Conservation (phyloP, 2,888 invertebrate species). For the Hirtodrosophila cameraria region DNA sequence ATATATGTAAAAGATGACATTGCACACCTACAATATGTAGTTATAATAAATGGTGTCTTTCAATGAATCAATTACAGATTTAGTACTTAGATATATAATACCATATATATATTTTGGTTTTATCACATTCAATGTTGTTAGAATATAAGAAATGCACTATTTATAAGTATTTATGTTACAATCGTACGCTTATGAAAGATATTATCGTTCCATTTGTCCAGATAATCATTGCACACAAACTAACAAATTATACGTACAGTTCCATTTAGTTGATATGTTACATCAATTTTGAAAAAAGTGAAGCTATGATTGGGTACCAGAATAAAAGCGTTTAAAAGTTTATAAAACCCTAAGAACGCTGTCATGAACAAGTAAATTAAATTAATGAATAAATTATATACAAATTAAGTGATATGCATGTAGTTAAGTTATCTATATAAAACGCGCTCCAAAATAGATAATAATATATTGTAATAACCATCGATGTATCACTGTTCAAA, state of each 20-base stretch:
- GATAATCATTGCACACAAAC: conserved; percentile 26
- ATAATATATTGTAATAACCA: conserved; percentile 47
- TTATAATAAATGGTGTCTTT: conserved; percentile 4
- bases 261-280: conserved; percentile 18
- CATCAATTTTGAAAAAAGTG: conserved; percentile 1
- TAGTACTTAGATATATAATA: background rate
- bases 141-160: conserved; percentile 15
- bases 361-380: conserved; percentile 5
- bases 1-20: conserved; percentile 14
- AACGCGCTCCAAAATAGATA: conserved; percentile 57
- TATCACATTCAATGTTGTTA: conserved; percentile 38
- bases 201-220: conserved; percentile 30
- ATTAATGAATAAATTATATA: conserved; percentile 25
- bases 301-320: conserved; percentile 35
- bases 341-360: conserved; percentile 45
- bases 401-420: conserved; percentile 58
- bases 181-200: background rate
- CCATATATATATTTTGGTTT: conserved; percentile 1
- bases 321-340: conserved; percentile 45
- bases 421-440: conserved; percentile 46
- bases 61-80: conserved; percentile 1
- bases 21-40: conserved; percentile 9
- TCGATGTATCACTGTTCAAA: conserved; percentile 59
- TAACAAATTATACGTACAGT: conserved; percentile 20
- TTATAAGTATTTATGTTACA: conserved; percentile 12